Conservation (phyloP, 2,113 vertebrate genomes). For the Condylura cristata region DNA sequence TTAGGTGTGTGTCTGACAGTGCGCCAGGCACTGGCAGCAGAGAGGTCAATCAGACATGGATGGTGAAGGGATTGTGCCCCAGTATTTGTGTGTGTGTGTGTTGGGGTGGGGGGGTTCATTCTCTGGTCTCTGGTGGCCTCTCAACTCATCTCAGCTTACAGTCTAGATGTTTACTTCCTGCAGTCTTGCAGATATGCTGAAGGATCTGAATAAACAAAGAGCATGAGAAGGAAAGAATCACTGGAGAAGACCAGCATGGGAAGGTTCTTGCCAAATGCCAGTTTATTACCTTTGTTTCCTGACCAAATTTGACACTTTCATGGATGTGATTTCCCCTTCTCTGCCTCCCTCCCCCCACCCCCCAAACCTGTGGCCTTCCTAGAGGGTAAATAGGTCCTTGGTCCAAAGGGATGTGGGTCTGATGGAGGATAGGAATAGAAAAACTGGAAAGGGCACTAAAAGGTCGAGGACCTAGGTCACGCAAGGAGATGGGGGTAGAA, state of each 20-base stretch:
- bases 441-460: too few species aligned
- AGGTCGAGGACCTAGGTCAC: too few species aligned
- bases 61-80: neutral
- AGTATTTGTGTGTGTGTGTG: too few species aligned
- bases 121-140: neutral
- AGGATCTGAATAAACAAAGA: neutral
- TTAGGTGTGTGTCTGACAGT: neutral
- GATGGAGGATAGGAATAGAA: too few species aligned
- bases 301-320: constrained; percentile 36
- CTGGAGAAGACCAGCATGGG: neutral
- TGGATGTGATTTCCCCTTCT: neutral
- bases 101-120: neutral
- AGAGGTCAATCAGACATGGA: neutral
- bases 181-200: neutral
- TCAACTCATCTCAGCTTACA: constrained; percentile 25
- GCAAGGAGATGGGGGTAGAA: too few species aligned
- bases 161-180: neutral
- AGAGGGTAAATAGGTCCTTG: neutral
- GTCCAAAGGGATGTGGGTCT: neutral
- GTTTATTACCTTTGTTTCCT: constrained; percentile 48
- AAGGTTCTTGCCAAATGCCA: neutral
- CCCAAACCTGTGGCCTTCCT: neutral
- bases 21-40: neutral
- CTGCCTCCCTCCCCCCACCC: fast-evolving
- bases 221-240: neutral